These are phyloP conservation scores for Nomada hirtipes DNA, from an alignment of 2,888 invertebrate species.

Conservation along the genomic window DNA sequence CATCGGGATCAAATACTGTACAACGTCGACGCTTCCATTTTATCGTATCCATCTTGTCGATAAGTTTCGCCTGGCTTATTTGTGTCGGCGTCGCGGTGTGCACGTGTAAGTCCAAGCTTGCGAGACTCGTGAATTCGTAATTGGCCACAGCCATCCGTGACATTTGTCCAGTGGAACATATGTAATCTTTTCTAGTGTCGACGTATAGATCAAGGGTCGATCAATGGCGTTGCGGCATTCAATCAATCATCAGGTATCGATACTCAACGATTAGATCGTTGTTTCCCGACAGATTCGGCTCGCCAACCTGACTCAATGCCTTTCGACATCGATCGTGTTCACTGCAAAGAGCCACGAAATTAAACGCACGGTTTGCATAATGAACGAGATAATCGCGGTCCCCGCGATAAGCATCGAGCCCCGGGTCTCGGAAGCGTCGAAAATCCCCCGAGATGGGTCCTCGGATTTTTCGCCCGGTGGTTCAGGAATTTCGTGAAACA, in stretches of 20 bases:
- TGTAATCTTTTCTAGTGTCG: not conserved
- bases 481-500: conserved; percentile 69
- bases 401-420: conserved; percentile 46
- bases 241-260: not conserved
- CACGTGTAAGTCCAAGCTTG: not conserved
- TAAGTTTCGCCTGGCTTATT: conserved; percentile 22
- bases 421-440: conserved; percentile 24
- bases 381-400: conserved; percentile 59
- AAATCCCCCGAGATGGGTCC: conserved; percentile 44
- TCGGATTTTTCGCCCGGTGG: conserved; percentile 59
- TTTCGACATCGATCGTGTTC: not conserved
- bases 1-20: conserved; percentile 57
- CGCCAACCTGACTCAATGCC: no score
- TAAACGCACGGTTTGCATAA: conserved; percentile 37
- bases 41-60: conserved; percentile 24
- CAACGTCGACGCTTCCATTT: conserved; percentile 36
- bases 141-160: not conserved
- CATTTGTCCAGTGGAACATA: not conserved
- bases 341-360: conserved; percentile 1
- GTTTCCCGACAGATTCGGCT: not conserved
- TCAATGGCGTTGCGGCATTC: not conserved
- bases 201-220: no score
- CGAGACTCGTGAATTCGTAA: not conserved
- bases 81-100: conserved; percentile 5
- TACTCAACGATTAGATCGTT: not conserved